phyloP scores from a whole-genome alignment of 2,113 vertebrate genomes.

The Apodemus speciosus region DNA sequence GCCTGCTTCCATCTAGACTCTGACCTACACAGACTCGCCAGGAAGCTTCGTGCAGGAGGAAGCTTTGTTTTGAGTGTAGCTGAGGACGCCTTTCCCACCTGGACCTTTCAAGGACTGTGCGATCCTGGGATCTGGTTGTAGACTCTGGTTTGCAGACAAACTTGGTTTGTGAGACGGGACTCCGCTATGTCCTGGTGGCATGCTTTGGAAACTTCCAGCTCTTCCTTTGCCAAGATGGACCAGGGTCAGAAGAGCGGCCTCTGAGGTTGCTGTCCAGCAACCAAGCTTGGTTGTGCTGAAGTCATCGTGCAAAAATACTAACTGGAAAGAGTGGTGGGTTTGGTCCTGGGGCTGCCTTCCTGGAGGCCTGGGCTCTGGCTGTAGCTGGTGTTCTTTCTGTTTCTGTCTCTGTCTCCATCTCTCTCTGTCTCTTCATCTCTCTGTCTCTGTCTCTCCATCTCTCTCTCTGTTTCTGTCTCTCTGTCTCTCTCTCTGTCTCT shows the following conservation, averaged over 20 bases:
- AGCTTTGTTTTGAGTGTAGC: background rate
- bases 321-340: no score
- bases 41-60: background rate
- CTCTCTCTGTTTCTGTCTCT: no score
- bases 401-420: background rate
- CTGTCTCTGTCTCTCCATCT: background rate
- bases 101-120: background rate
- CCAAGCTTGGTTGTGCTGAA: no score
- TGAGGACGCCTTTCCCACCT: background rate
- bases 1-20: background rate
- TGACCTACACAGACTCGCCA: no score
- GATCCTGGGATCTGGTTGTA: background rate
- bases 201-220: background rate
- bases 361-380: background rate
- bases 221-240: background rate
- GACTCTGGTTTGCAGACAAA: background rate
- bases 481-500: background rate
- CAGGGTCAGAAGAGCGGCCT: fast-evolving
- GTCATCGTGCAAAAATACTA: background rate
- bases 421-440: no score
- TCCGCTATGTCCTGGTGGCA: no score
- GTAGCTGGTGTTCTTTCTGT: background rate
- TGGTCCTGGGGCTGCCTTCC: background rate
- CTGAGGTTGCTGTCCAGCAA: fast-evolving
- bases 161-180: background rate